Percentiles rank a stretch among this genome's conserved stretches.
These are phyloP conservation scores for Hymenopus coronatus DNA, from an alignment of 2,888 invertebrate genomes.

Conservation along the genomic window DNA sequence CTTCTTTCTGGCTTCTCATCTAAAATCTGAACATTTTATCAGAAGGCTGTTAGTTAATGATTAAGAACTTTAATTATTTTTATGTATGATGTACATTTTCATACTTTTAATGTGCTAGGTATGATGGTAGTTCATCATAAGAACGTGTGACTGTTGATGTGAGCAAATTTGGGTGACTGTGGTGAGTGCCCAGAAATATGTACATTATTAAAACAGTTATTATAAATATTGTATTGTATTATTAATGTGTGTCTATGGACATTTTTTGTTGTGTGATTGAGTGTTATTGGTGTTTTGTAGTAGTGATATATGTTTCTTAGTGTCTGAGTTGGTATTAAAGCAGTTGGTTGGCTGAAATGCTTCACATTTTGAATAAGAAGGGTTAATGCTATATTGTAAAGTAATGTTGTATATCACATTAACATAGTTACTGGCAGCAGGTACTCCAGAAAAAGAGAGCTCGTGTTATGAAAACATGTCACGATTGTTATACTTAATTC, in stretches of 20 bases:
- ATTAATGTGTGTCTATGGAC: slow-evolving; percentile 1
- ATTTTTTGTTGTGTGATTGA: background rate
- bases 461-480: background rate
- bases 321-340: slow-evolving; percentile 20
- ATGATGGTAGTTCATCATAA: slow-evolving; percentile 22
- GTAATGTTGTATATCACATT: background rate
- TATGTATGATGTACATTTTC: slow-evolving; percentile 15
- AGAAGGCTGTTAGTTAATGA: background rate
- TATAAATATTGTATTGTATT: slow-evolving; percentile 1
- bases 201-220: background rate
- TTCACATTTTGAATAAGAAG: slow-evolving; percentile 29
- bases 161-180: background rate
- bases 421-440: background rate
- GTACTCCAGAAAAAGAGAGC: background rate
- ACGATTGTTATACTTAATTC: background rate
- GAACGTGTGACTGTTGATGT: background rate
- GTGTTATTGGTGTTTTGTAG: background rate
- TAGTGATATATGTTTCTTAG: background rate
- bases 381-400: background rate
- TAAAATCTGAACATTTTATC: background rate
- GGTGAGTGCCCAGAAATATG: background rate
- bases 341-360: slow-evolving; percentile 28
- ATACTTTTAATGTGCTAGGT: slow-evolving; percentile 22
- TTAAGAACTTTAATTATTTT: slow-evolving; percentile 14
- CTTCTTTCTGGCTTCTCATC: background rate